Evolutionary conservation across 2,113 vertebrate genomes (phyloP).

Genomic region (Ciconia boyciana): DNA sequence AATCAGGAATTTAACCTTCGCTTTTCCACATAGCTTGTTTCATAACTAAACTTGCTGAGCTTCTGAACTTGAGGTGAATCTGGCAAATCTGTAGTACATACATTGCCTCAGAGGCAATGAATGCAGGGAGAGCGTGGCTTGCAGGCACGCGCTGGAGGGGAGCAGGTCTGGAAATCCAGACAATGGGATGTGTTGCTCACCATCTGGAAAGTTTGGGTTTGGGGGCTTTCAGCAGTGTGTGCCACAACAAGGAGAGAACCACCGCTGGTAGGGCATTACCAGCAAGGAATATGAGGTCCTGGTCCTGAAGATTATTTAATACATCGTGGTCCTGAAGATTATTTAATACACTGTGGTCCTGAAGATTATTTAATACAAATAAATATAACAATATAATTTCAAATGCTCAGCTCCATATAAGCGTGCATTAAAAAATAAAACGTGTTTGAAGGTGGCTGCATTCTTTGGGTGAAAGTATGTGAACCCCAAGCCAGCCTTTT

Average conservation of each 20-base stretch:
- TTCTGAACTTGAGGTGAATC: not conserved
- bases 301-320: not conserved
- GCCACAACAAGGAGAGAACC: not conserved
- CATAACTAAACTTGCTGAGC: not conserved
- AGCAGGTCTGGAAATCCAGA: not conserved
- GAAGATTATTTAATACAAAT: not conserved
- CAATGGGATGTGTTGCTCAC: not conserved
- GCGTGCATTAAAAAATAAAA: not conserved
- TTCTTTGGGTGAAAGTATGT: not conserved
- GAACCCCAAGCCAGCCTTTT: not conserved
- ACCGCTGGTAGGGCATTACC: rapidly evolving
- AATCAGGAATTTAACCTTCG: slow-evolving; percentile 22
- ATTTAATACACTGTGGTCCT: not conserved
- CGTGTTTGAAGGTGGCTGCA: not conserved
- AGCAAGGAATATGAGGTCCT: rapidly evolving
- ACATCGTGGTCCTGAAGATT: not conserved
- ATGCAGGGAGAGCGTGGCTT: not conserved
- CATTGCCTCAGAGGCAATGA: rapidly evolving
- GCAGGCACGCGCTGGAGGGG: not conserved
- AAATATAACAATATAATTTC: not conserved
- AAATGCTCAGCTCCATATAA: not conserved
- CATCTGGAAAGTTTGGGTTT: not conserved
- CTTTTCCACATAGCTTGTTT: not conserved
- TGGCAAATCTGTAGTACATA: not conserved
- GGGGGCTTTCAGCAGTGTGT: not conserved